These are phyloP conservation scores for Puma concolor DNA, from an alignment of 2,113 vertebrate genomes.

Conservation along the genomic window DNA sequence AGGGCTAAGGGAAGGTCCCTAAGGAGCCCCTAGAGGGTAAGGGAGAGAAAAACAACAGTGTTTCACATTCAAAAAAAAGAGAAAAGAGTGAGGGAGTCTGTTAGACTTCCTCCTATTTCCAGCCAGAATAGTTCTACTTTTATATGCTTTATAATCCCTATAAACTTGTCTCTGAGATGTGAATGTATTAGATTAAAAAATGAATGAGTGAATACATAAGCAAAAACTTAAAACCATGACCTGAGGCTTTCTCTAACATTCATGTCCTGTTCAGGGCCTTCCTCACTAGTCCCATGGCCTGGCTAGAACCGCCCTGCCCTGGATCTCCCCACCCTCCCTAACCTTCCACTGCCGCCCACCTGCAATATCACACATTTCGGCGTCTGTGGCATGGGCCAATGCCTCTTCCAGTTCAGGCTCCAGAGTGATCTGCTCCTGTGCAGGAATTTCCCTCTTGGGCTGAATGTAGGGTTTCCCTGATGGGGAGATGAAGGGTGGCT, in stretches of 20 bases:
- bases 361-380: conserved; percentile 98
- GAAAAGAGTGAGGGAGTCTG: neutral
- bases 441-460: conserved; percentile 86
- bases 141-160: neutral
- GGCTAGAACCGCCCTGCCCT: neutral
- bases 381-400: conserved; percentile 93
- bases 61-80: neutral
- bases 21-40: neutral
- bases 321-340: neutral
- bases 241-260: neutral
- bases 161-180: neutral
- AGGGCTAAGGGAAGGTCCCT: neutral
- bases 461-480: conserved; percentile 93
- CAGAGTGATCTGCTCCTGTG: conserved; percentile 92
- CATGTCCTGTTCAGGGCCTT: neutral
- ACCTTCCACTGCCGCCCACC: conserved; percentile 82
- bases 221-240: neutral
- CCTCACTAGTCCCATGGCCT: neutral
- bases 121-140: neutral
- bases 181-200: neutral
- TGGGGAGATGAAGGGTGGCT: neutral
- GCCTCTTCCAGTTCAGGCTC: conserved; percentile 97
- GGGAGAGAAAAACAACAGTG: neutral
- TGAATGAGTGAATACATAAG: neutral
- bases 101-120: neutral